Evolutionary conservation across 1,140 invertebrate genomes (phyloP).

Genomic region (Atta texana): DNA sequence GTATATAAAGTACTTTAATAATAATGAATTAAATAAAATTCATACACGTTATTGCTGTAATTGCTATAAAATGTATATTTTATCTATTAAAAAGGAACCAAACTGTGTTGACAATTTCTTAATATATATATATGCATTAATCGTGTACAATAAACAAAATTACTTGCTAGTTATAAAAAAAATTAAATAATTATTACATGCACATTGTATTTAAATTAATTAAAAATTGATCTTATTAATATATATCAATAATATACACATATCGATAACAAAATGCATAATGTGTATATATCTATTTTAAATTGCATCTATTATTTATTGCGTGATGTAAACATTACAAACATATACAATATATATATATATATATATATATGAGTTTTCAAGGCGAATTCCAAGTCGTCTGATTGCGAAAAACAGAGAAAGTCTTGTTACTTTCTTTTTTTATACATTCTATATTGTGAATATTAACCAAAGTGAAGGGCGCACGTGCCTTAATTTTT

Average conservation of each 20-base stretch:
- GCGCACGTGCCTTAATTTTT: slow-evolving; percentile 72
- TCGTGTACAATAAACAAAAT: not conserved
- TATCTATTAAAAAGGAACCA: not conserved
- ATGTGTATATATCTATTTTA: not conserved
- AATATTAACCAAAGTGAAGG: slow-evolving; percentile 34
- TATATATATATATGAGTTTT: slow-evolving; percentile 58
- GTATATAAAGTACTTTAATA: slow-evolving; percentile 59
- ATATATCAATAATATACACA: not conserved
- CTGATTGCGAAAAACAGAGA: slow-evolving; percentile 58
- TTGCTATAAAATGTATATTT: slow-evolving; percentile 9
- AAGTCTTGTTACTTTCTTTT: slow-evolving; percentile 70
- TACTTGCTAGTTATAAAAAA: not conserved
- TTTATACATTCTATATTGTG: slow-evolving; percentile 48
- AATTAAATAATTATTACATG: slow-evolving; percentile 15
- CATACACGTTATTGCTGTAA: not conserved
- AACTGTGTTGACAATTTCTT: not conserved
- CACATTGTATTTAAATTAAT: not conserved
- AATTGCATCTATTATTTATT: not conserved
- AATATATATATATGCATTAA: not conserved
- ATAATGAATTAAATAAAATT: slow-evolving; percentile 12
- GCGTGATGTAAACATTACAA: not conserved
- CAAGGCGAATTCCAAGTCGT: slow-evolving; percentile 63
- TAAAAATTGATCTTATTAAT: not conserved
- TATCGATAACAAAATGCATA: not conserved
- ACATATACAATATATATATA: not conserved